Base-by-base conservation (phyloP, 2,113 vertebrate species). In the Tonatia bakeri region DNA sequence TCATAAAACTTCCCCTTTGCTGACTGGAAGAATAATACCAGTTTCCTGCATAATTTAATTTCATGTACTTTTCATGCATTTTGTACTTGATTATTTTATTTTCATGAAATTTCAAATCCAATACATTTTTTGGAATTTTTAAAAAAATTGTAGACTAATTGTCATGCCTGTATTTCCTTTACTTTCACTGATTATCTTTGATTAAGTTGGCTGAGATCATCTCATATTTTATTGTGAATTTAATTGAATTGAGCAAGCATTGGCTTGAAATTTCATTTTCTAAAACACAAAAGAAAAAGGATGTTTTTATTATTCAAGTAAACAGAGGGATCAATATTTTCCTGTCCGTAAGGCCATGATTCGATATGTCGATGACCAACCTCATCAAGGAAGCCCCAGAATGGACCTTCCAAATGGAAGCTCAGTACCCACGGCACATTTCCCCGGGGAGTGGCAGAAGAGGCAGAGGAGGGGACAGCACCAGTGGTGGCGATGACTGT, bases 261-360 rank as follows among this genome's bases (percentile, higher is more conserved):
- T 73, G 50, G 83, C 54, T 92, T 89, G 59, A 79, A 93, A 94
- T 94, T 94, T 93, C 67, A 87, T 94, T 97, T 92, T 87, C 84
- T 90, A 47, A 89, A 91, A 79, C 47, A 61, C 47, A 79, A 94
- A 85, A 90, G 88, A 92, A 87, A 89, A 92, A 61, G 69, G 91
- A 85, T 79, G 19, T 69, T 96, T 92, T 91, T 70, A 89, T 54
- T 38, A 81, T 31, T 65, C 87, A 95, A 22, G 56, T 82, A 91
- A 89, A 69, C 19, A 77, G 50, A 90, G 43, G 28, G 61, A 93
- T 86, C 59, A 61, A 70, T 85, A 54, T 72, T 64, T 87, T 69
- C 22, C 20, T 40, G 3, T 61, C 86, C 64, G n/a, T 54, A 54
- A 73, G 91, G 33, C 45, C 67, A 45, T 24, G 16, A 59, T 47